A percentile compares a stretch with the other conserved stretches of the same genome.
These are phyloP conservation scores for Polypterus senegalus DNA, from an alignment of 2,113 vertebrate species.

Conservation along the genomic window DNA sequence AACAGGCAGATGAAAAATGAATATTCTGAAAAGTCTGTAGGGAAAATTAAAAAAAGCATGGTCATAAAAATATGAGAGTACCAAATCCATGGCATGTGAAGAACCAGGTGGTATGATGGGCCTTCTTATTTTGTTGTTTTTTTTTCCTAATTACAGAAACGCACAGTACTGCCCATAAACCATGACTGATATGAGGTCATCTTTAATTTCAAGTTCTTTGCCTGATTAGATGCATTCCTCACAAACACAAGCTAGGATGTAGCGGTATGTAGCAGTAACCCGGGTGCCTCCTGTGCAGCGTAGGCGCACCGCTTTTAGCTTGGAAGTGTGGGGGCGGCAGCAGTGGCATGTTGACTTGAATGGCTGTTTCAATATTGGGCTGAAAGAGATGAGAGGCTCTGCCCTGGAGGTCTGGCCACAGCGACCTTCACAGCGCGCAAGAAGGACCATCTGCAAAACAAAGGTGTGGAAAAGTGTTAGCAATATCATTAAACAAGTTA, in stretches of 20 bases:
- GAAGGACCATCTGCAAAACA: conserved; percentile 73
- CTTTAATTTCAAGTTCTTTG: too few species aligned
- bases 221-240: conserved; percentile 76
- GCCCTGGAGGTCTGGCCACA: conserved; percentile 85
- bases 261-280: conserved; percentile 89
- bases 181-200: too few species aligned
- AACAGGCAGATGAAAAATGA: too few species aligned
- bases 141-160: too few species aligned
- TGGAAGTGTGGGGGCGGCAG: conserved; percentile 91
- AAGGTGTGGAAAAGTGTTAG: conserved; percentile 13
- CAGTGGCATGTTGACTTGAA: conserved; percentile 88
- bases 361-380: conserved; percentile 83
- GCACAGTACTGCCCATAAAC: too few species aligned
- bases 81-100: too few species aligned
- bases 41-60: too few species aligned
- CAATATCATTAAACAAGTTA: background rate
- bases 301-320: conserved; percentile 85
- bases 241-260: conserved; percentile 92
- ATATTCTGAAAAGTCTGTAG: too few species aligned
- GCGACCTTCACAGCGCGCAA: conserved; percentile 88
- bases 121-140: too few species aligned
- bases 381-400: conserved; percentile 89
- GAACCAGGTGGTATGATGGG: too few species aligned
- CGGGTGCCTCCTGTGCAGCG: conserved; percentile 77
- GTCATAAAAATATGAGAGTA: too few species aligned